phyloP scores from a whole-genome alignment of 2,113 vertebrate genomes.

The Cisticola juncidis region DNA sequence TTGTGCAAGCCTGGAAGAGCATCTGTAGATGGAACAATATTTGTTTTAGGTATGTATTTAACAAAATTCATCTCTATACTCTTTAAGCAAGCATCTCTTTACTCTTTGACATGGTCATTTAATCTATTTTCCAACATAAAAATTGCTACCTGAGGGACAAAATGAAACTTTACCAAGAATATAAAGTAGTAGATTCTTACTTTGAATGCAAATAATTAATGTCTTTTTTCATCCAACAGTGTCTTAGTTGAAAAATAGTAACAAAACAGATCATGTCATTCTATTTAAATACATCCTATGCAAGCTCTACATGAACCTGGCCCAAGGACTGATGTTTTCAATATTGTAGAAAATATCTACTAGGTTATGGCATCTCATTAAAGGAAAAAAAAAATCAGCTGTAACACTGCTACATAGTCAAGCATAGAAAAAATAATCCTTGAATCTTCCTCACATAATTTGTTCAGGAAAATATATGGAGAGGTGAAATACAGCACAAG shows the following conservation, averaged over 20 bases:
- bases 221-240: neutral
- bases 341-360: neutral
- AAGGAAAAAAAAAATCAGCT: neutral
- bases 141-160: conserved; percentile 36
- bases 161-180: conserved; percentile 1
- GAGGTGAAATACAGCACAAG: neutral
- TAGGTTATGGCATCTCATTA: neutral
- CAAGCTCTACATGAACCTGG: neutral
- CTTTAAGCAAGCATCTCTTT: neutral
- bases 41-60: neutral
- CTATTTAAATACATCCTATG: neutral
- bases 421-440: conserved; percentile 1
- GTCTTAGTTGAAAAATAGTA: neutral
- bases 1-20: neutral
- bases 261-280: neutral
- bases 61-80: neutral
- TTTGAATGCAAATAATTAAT: neutral
- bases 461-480: neutral
- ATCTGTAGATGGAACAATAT: neutral
- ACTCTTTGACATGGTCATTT: conserved; percentile 21
- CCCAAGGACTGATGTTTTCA: neutral
- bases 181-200: neutral
- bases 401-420: neutral
- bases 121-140: neutral
- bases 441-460: neutral